A percentile compares a stretch with the other conserved stretches of the same genome.
These are phyloP conservation scores for Trogon surrucura DNA, from an alignment of 2,113 vertebrate species.

Conservation along the genomic window DNA sequence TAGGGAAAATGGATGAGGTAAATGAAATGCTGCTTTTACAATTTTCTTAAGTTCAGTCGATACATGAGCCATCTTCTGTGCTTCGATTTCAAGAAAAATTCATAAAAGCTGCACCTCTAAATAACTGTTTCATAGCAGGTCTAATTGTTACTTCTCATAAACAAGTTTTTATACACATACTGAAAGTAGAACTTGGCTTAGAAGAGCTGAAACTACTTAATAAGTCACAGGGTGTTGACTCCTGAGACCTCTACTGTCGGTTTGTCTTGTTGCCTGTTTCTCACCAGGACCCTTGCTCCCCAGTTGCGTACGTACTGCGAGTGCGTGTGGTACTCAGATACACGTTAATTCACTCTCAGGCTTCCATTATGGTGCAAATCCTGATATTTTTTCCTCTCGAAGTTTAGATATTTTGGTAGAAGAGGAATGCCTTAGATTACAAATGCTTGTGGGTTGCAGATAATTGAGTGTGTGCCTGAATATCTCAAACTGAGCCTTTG, in stretches of 20 bases:
- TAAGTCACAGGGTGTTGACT: neutral
- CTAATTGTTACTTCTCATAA: neutral
- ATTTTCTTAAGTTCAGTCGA: neutral
- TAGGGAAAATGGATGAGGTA: conserved; percentile 14
- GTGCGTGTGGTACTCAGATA: neutral
- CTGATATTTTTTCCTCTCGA: neutral
- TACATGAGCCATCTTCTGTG: neutral
- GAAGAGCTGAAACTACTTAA: neutral
- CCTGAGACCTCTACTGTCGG: neutral
- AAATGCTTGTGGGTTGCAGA: neutral
- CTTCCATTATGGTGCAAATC: neutral
- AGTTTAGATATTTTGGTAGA: neutral
- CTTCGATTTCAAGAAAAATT: neutral
- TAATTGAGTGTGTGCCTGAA: neutral
- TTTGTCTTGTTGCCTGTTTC: neutral
- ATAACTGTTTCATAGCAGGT: neutral
- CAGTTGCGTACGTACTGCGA: rapidly evolving
- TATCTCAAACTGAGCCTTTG: neutral
- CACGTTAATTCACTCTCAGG: neutral
- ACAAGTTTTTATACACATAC: neutral
- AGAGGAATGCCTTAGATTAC: neutral
- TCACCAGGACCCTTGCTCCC: neutral
- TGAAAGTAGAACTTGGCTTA: neutral
- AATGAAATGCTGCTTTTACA: neutral
- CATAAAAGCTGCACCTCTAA: neutral